Evolutionary conservation across 2,888 invertebrate genomes (phyloP), one percentile per base, ranked within the genome.

Genomic region (Catocala nupta): DNA sequence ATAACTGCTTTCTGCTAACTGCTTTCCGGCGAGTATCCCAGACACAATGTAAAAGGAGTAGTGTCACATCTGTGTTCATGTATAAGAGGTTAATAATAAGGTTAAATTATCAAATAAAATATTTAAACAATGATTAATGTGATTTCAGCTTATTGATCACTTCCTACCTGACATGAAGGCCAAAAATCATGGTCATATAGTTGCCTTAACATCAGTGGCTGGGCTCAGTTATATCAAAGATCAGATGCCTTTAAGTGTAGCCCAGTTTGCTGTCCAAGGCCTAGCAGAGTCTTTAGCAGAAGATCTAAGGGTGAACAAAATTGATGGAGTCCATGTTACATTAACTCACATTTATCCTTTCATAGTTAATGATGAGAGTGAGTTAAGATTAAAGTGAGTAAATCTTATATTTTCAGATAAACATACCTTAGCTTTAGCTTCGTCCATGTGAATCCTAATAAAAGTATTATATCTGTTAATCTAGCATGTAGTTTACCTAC

Each of bases 231-330:
- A 95, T 53, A 90, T 95, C 33, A 93, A 95, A 52, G 94, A 95
- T 71, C 94, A 95, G 73, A 93, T 96, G 85, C 95, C 96, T 0
- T 85, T 96, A 11, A 95, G 95, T 62, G 95, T 96, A 0, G 95
- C 96, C 0, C 96, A 96, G 85, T 96, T 96, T 84, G 96, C 96
- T 12, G 95, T 96, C 0, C 95, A 96, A 80, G 96, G 96, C 4
- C 87, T 96, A 43, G 95, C 96, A 0, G 96, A 96, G 77, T 95
- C 96, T 0, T 84, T 96, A 5, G 94, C 95, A 80, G 95, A 95
- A 73, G 95, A 96, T 72, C 85, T 96, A 0, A 91, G 96, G 45
- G 92, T 95, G 47, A 92, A 94, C 39, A 95, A 95, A 70, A 89
- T 90, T 55, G 89, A 94, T 73, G 94, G 95, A 60, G 95, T 96